Conservation (phyloP, 2,888 invertebrate species). For the Diaperis boleti region DNA sequence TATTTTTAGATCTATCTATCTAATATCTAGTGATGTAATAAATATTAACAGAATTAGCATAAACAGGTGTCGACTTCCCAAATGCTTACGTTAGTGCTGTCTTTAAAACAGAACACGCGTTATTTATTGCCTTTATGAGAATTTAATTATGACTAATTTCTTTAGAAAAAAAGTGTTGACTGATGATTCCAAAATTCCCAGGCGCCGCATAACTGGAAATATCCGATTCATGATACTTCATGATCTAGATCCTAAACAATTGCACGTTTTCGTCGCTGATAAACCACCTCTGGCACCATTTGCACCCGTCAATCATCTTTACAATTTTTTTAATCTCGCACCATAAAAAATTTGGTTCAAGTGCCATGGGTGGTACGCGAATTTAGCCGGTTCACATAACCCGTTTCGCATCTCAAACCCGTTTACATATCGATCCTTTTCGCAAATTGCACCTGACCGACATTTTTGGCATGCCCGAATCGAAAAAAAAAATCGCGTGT, state of each 20-base stretch:
- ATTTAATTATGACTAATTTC: not conserved
- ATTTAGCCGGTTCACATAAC: conserved; percentile 32
- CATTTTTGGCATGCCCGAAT: conserved; percentile 20
- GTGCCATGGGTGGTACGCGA: conserved; percentile 18
- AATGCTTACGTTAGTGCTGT: not conserved
- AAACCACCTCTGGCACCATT: too few relatives aligned
- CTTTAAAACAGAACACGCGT: not conserved
- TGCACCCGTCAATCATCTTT: conserved; percentile 7
- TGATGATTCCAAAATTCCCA: not conserved
- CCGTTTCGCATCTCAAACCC: conserved; percentile 37
- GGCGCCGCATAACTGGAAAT: not conserved
- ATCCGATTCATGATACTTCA: too few relatives aligned
- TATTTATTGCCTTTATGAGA: too few relatives aligned
- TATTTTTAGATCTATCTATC: not conserved
- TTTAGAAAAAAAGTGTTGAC: too few relatives aligned
- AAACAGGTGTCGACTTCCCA: not conserved
- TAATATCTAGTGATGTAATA: too few relatives aligned
- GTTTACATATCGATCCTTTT: conserved; percentile 26
- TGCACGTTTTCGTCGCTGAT: too few relatives aligned
- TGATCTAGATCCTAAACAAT: too few relatives aligned
- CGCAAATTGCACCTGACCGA: conserved; percentile 40
- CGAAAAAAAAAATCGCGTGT: conserved; percentile 34
- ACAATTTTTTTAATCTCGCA: conserved; percentile 6
- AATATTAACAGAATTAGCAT: not conserved
- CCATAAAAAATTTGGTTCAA: conserved; percentile 15